Percentiles rank a stretch among this genome's conserved stretches.
These are phyloP conservation scores for Troides helena DNA, from an alignment of 2,888 invertebrate species.

Conservation along the genomic window DNA sequence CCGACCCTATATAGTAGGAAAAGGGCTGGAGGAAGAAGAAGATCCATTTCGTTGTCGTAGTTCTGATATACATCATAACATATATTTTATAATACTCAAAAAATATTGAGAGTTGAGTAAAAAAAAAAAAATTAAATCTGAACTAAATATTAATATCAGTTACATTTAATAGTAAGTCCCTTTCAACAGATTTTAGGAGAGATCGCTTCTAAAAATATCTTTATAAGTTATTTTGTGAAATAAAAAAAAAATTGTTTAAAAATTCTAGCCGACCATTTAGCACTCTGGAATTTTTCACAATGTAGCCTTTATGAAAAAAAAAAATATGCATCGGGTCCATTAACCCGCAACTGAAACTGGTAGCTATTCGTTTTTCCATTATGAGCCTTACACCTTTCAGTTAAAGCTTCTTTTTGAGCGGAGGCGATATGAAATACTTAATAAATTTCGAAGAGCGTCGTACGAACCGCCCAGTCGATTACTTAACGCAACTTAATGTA, in stretches of 20 bases:
- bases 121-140: no score
- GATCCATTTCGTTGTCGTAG: no score
- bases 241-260: background rate
- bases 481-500: background rate
- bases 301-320: background rate
- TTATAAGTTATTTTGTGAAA: background rate
- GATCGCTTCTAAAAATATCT: background rate
- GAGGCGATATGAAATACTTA: background rate
- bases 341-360: background rate
- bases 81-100: no score
- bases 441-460: background rate
- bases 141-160: background rate
- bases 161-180: background rate
- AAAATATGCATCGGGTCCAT: background rate
- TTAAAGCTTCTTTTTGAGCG: background rate
- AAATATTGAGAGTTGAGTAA: no score
- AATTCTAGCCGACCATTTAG: background rate
- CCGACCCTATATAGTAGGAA: no score
- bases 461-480: conserved; percentile 10
- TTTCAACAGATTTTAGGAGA: background rate
- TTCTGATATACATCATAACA: no score
- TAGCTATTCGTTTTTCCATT: background rate
- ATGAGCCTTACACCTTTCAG: background rate
- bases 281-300: background rate
- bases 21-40: no score